Conservation (phyloP, 2,888 invertebrate species). For the Dascillus cervinus region DNA sequence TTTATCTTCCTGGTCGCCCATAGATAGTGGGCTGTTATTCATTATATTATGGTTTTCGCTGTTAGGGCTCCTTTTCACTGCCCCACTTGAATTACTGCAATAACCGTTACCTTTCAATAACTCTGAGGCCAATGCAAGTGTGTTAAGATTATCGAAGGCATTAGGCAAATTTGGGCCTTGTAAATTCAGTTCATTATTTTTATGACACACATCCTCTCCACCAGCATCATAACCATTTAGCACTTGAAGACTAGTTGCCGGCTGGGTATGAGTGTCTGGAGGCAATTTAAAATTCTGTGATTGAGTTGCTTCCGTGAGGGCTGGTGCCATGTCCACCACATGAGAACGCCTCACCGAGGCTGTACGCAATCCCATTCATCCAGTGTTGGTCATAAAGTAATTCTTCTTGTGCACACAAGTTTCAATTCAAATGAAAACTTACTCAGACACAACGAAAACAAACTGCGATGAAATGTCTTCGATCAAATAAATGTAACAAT, state of each 20-base stretch:
- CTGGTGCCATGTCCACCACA: conserved; percentile 88
- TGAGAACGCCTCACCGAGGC: conserved; percentile 50
- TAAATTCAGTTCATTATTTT: conserved; percentile 4
- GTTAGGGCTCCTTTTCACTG: conserved; percentile 30
- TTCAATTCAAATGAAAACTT: not conserved
- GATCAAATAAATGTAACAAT: conserved; percentile 1
- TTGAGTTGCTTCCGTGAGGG: conserved; percentile 70
- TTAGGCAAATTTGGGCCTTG: conserved; percentile 13
- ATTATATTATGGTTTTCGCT: conserved; percentile 29
- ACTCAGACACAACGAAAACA: too few relatives aligned
- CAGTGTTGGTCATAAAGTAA: conserved; percentile 38
- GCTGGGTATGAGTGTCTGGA: conserved; percentile 29
- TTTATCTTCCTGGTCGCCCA: conserved; percentile 48
- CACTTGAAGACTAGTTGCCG: conserved; percentile 22
- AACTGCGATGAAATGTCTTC: not conserved
- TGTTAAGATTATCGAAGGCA: conserved; percentile 28
- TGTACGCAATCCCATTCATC: conserved; percentile 46
- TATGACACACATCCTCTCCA: conserved; percentile 11
- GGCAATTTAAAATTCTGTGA: conserved; percentile 43
- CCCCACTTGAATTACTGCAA: conserved; percentile 23
- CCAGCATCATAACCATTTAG: conserved; percentile 8
- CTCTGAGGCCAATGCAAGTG: conserved; percentile 30
- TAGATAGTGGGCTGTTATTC: conserved; percentile 48
- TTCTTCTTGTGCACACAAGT: not conserved
- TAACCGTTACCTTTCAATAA: conserved; percentile 24